Evolutionary conservation across 2,888 invertebrate species (phyloP), one percentile per base, ranked within the genome.

Genomic region (Carpatolechia fugitivella): DNA sequence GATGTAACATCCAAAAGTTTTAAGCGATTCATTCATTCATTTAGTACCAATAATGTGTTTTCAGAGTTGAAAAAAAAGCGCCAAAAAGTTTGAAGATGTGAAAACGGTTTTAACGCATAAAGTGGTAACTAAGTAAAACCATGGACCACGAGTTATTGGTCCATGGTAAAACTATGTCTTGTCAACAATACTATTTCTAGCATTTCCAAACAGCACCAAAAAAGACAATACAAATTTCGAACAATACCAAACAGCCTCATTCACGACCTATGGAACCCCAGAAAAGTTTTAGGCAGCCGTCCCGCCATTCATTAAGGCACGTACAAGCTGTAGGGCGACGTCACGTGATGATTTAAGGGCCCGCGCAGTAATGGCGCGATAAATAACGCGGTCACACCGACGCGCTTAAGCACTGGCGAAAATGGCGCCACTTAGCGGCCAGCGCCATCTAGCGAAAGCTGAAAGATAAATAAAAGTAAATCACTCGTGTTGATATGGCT

Each of bases 301-400:
- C 81, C 74, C 80, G 74, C 82, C 88, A 87, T 89, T 88, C 88
- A 89, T 89, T 89, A 89, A 76, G 76, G 76, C 80, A 82, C 82
- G 82, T 82, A 81, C 82, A 77, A 74, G 73, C 68, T 67, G 69
- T 72, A 74, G 77, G 78, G 75, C 76, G 77, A 76, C 75, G 90
- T 88, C 90, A 85, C 82, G 82, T 78, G 85, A 91, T 91, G 90
- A 91, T 91, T 91, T 91, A 91, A 83, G 78, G 85, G 79, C 69
- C 77, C 72, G 74, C 74, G 78, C 82, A 72, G 83, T 90, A 91
- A 90, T 90, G 91, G 90, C 69, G 84, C 89, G 85, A 90, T 90
- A 91, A 90, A 90, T 90, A 90, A 88, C 80, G 71, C 79, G 85
- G 88, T 82, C 83, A 85, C 81, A 78, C 68, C 76, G 78, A 72